Percentiles rank a stretch among this genome's conserved stretches.
Evolutionary conservation across 2,888 invertebrate genomes (phyloP).

Genomic region (Cerceris ruficornis): DNA sequence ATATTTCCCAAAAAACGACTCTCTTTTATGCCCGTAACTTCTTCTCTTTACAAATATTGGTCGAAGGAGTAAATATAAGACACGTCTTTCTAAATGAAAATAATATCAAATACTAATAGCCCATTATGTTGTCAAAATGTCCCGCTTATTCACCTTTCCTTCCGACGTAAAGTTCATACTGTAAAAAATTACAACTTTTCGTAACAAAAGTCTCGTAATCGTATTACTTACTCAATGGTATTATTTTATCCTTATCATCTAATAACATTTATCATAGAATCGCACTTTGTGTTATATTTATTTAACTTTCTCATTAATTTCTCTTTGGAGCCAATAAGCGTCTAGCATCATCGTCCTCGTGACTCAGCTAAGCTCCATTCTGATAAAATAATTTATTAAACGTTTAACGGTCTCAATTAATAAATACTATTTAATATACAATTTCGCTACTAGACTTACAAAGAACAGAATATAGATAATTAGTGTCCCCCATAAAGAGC

Average conservation of each 20-base stretch:
- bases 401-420: slow-evolving; percentile 67
- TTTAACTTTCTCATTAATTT: slow-evolving; percentile 67
- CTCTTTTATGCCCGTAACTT: too few species aligned
- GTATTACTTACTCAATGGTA: slow-evolving; percentile 30
- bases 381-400: slow-evolving; percentile 68
- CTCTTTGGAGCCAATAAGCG: slow-evolving; percentile 76
- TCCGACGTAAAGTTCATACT: not conserved
- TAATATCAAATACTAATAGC: not conserved
- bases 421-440: slow-evolving; percentile 72
- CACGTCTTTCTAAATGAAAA: not conserved
- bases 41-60: not conserved
- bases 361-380: slow-evolving; percentile 73
- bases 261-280: slow-evolving; percentile 66
- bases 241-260: slow-evolving; percentile 32
- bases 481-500: slow-evolving; percentile 38
- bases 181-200: slow-evolving; percentile 40
- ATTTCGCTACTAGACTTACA: slow-evolving; percentile 65
- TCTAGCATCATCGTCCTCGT: slow-evolving; percentile 75
- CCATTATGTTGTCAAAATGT: not conserved
- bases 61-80: not conserved
- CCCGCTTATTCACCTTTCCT: not conserved
- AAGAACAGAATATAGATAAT: slow-evolving; percentile 57
- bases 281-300: slow-evolving; percentile 76
- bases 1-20: not conserved
- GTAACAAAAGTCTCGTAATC: slow-evolving; percentile 41